Evolutionary conservation across 2,113 vertebrate genomes (phyloP), one percentile per base, ranked within the genome.

Genomic region (Platichthys stellatus): DNA sequence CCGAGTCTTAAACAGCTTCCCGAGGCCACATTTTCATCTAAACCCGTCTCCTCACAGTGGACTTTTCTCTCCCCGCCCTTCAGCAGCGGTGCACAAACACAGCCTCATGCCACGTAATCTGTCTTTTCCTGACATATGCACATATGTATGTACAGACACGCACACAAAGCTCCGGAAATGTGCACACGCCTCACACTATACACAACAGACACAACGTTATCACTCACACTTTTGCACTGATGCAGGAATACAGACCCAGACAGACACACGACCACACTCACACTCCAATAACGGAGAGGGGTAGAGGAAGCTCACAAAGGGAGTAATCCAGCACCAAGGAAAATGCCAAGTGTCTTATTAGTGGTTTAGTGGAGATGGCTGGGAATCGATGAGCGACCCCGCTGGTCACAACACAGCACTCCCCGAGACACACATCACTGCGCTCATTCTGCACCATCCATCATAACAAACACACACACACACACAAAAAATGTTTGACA

Each of bases 261-360:
- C 31, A 31, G 31, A 31, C 6, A 7, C 31, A 31, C 6, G 31
- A 6, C 5, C 31, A 38, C 8, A 38, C 35, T 38, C 35, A 38
- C 35, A 2, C 35, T 38, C 35, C 78, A 83, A 82, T 88, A 88
- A 83, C 72, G 78, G 74, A 47, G 73, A 66, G 62, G 72, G 12
- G 51, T 72, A 43, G 78, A 82, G 72, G 81, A 81, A 81, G 64
- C 76, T 82, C 87, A 82, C 89, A 80, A 71, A 69, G 79, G 76
- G 76, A 83, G 88, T 86, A 82, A 84, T 83, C 82, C 71, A 83
- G 81, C 83, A 84, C 86, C 69, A 76, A 78, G 87, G 92, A 90
- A 93, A 93, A 94, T 93, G 92, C 90, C 88, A 92, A 88, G 84
- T 90, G 89, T 90, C 92, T 94, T 93, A 93, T 94, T 94, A 93